These are phyloP conservation scores for Oenanthe oenanthe DNA, from an alignment of 2,113 vertebrate genomes.

Conservation along the genomic window DNA sequence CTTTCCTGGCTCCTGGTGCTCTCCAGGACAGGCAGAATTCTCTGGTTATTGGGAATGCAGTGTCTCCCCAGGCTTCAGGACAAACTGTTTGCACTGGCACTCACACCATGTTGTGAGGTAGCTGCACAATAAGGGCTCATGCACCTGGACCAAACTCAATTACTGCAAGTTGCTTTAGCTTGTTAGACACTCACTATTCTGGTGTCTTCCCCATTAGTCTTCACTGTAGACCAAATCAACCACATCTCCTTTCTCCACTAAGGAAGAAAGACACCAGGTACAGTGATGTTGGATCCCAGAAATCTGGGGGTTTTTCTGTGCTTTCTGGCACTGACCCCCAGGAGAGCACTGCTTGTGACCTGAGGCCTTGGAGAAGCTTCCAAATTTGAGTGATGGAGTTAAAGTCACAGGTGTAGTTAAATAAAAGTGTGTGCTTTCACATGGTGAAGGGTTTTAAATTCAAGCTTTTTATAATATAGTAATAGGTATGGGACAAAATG, in stretches of 20 bases:
- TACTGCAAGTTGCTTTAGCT: not conserved
- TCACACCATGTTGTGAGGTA: not conserved
- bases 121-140: not conserved
- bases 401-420: no score
- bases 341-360: no score
- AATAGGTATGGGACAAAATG: no score
- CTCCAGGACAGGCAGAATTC: fast-evolving
- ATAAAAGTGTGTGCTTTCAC: no score
- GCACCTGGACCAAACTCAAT: not conserved
- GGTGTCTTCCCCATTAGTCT: not conserved
- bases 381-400: no score
- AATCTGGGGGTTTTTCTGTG: no score
- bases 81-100: not conserved
- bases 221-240: not conserved
- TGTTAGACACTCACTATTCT: not conserved
- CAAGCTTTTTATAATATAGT: no score
- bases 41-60: not conserved
- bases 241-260: not conserved
- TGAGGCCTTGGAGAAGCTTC: no score
- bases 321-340: no score
- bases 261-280: not conserved
- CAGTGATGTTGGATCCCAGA: no score
- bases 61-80: not conserved
- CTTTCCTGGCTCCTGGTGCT: not conserved
- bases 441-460: no score